Base-by-base conservation (phyloP, 2,888 invertebrate species). In the Eledone cirrhosa region DNA sequence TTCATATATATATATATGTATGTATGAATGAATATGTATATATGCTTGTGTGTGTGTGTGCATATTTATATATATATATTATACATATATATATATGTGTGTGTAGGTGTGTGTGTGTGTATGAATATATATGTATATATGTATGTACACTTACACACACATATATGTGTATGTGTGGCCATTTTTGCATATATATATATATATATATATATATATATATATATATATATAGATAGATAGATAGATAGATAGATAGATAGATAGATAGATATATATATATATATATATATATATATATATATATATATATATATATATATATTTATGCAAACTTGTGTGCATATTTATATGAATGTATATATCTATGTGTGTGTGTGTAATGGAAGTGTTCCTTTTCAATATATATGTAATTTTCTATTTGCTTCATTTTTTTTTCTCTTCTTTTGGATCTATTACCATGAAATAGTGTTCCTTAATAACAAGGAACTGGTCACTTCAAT, bases 251-350 rank as follows among this genome's bases (percentile, higher is more conserved):
- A 63, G n/a, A 63, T 63, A 63, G n/a, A 22, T 63, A 63, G 8
- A 1, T n/a, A 63, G 8, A n/a, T 22, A 48, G 19, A 22, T n/a
- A n/a, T 14, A 19, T 63, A 27, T 7, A 16, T n/a, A n/a, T 8
- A 14, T 8, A 63, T 27, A 19, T n/a, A 2, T n/a, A 63, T 7
- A 7, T n/a, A 63, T 63, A 63, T n/a, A 63, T 63, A n/a, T 7
- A 7, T 63, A 63, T 63, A 63, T 63, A 63, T 63, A 63, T 63
- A 63, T 63, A 63, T 63, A 63, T 63, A 63, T 63, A n/a, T n/a
- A n/a, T n/a, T n/a, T n/a, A n/a, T n/a, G n/a, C n/a, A n/a, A n/a
- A 67, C 31, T 8, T 22, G 22, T 31, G 22, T 31, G 22, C 29
- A 7, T 19, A 2, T 31, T 11, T 31, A 19, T 31, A 19, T 19